These are phyloP conservation scores for Papilio polyxenes DNA, from an alignment of 1,140 invertebrate species.

Conservation along the genomic window DNA sequence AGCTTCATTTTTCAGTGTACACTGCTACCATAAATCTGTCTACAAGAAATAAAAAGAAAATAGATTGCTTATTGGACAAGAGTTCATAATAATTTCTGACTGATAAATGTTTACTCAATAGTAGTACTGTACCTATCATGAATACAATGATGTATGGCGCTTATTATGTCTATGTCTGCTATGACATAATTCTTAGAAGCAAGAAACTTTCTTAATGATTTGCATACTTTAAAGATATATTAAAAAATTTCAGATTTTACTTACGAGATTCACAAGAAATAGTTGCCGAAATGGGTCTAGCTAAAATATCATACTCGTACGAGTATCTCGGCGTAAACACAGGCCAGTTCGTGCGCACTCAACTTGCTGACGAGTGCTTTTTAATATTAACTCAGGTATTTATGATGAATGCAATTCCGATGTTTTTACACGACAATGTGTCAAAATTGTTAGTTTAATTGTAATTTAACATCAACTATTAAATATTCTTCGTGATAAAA, in stretches of 20 bases:
- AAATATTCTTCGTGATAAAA: background rate
- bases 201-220: constrained; percentile 3
- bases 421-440: background rate
- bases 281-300: constrained; percentile 89
- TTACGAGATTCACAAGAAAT: constrained; percentile 81
- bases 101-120: background rate
- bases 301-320: constrained; percentile 97
- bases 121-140: background rate
- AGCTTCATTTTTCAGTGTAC: background rate
- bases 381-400: constrained; percentile 94
- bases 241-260: constrained; percentile 79
- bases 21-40: background rate
- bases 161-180: constrained; percentile 5
- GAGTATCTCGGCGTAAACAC: constrained; percentile 97
- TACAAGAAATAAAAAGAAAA: background rate
- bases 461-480: too few species aligned
- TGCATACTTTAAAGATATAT: background rate
- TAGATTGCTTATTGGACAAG: background rate
- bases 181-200: background rate
- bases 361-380: constrained; percentile 97
- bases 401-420: background rate
- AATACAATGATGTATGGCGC: background rate
- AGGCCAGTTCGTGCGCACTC: constrained; percentile 94
- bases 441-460: too few species aligned
- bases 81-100: background rate